Base-by-base conservation (phyloP, 2,888 invertebrate species). In the Tetanocera ferruginea region DNA sequence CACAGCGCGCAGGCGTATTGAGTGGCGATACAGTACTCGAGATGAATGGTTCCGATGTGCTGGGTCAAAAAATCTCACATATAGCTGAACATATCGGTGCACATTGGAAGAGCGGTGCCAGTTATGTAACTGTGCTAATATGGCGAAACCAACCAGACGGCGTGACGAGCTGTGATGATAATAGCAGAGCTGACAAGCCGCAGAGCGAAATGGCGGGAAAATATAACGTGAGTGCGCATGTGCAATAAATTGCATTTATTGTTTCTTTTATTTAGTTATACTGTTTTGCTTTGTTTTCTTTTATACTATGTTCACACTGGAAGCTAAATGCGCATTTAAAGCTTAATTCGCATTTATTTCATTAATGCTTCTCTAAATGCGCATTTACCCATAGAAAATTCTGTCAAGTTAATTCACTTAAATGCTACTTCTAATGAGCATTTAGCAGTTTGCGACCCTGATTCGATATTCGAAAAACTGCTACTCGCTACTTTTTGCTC, bases 1-100 rank as follows among this genome's bases (percentile, higher is more conserved):
- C 95, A 0, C 92, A 93, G 74, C 77, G 85, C 0, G 93, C 94
- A 0, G 95, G 94, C 0, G 87, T 95, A 70, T 92, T 91, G 84
- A 90, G 92, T 6, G 95, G 95, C 0, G 95, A 95, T 87, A 94
- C 94, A 81, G 85, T 95, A 66, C 89, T 95, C 28, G 93, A 93
- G 85, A 91, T 89, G 5, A 89, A 89, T 71, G 88, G 88, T 49
- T 83, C 81, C 72, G 90, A 90, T 84, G 86, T 90, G 11, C 76
- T 90, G 76, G 90, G 90, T 9, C 85, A 88, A 81, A 83, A 85
- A 79, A 89, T 90, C 80, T 85, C 86, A 49, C 88, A 89, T 81
- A 84, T 90, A 80, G 90, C 90, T 55, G 81, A 78, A 25, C 84
- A 84, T 77, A 84, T 90, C 64, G 86, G 86, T 71, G 85, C 84